These are phyloP conservation scores for Kryphioiulus occultus DNA, from an alignment of 2,888 invertebrate genomes.

Conservation along the genomic window DNA sequence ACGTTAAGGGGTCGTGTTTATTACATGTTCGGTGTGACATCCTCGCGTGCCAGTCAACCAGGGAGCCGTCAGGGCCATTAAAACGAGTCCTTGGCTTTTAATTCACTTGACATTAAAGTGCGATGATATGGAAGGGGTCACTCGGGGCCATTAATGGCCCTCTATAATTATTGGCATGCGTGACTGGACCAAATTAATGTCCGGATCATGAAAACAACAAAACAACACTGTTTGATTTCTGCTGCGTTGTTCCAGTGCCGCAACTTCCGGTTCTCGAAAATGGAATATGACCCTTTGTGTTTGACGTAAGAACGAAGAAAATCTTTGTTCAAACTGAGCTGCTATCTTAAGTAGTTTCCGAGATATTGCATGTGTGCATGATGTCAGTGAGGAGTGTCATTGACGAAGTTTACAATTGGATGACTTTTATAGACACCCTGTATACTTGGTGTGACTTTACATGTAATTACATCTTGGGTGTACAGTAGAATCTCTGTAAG, in stretches of 20 bases:
- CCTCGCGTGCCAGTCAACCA: not conserved
- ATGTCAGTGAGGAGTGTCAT: no score
- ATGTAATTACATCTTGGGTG: no score
- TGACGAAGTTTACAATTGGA: no score
- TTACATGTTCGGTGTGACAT: slow-evolving; percentile 15
- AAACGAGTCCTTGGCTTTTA: slow-evolving; percentile 17
- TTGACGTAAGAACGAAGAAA: no score
- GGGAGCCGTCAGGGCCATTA: slow-evolving; percentile 23
- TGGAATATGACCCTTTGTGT: no score
- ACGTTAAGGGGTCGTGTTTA: not conserved
- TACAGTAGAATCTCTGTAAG: no score
- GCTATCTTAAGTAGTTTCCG: no score
- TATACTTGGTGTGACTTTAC: no score
- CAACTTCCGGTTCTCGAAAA: no score
- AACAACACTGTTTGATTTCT: not conserved
- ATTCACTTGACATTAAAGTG: slow-evolving; percentile 23
- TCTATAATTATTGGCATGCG: slow-evolving; percentile 23
- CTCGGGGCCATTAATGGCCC: slow-evolving; percentile 9
- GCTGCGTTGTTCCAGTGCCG: not conserved
- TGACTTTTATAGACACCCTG: no score
- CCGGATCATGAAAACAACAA: not conserved
- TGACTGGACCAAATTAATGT: slow-evolving; percentile 16
- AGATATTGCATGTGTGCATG: no score
- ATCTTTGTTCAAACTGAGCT: no score
- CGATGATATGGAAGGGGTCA: slow-evolving; percentile 5